phyloP scores from a whole-genome alignment of 37 sponge, comb jelly and placozoan genomes.

The Axinella damicornis region DNA sequence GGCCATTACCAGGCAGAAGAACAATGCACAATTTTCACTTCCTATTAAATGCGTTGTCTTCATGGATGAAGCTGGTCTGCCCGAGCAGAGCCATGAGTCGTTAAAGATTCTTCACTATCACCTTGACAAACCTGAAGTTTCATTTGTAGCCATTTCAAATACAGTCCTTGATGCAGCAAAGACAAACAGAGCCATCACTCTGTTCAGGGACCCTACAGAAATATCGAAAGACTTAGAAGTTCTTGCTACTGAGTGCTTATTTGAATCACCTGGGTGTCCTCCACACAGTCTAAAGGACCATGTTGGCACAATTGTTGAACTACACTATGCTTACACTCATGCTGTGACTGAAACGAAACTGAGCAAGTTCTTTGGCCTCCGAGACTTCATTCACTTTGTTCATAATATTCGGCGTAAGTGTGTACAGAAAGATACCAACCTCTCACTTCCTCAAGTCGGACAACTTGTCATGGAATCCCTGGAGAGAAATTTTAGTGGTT shows the following conservation, averaged over 20 bases:
- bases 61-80: slow-evolving; percentile 94
- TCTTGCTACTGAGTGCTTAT: slow-evolving; percentile 64
- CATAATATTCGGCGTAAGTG: slow-evolving; percentile 59
- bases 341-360: slow-evolving; percentile 12
- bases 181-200: slow-evolving; percentile 83
- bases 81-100: slow-evolving; percentile 91
- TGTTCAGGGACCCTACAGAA: slow-evolving; percentile 73
- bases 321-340: slow-evolving; percentile 61
- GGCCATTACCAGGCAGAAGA: slow-evolving; percentile 73
- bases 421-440: background rate
- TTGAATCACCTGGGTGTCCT: slow-evolving; percentile 28
- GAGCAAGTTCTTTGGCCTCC: slow-evolving; percentile 69
- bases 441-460: slow-evolving; percentile 5
- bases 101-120: slow-evolving; percentile 89
- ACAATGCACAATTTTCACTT: slow-evolving; percentile 24
- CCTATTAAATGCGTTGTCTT: slow-evolving; percentile 82
- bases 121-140: slow-evolving; percentile 81
- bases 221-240: slow-evolving; percentile 43
- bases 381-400: slow-evolving; percentile 83
- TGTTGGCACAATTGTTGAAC: slow-evolving; percentile 25
- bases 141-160: slow-evolving; percentile 91
- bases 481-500: slow-evolving; percentile 89
- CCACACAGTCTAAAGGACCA: slow-evolving; percentile 27
- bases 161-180: slow-evolving; percentile 92
- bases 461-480: slow-evolving; percentile 64